Evolutionary conservation across 1,140 invertebrate genomes (phyloP).

Genomic region (Temnothorax curvispinosus): DNA sequence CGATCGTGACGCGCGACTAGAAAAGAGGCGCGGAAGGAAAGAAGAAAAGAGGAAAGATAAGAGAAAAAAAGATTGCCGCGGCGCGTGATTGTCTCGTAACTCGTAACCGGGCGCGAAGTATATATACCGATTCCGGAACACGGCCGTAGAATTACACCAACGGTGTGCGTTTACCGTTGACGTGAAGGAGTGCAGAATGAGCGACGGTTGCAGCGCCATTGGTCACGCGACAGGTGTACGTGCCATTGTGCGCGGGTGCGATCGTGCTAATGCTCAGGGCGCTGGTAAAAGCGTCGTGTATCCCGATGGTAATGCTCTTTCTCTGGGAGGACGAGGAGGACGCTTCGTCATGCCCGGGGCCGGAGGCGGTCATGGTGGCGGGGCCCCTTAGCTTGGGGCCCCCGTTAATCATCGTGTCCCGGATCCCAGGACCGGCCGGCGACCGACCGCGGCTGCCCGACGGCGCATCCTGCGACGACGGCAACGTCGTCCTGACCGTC

Average conservation of each 20-base stretch:
- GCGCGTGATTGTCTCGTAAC: not conserved
- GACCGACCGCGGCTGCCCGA: slow-evolving; percentile 65
- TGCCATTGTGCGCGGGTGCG: slow-evolving; percentile 89
- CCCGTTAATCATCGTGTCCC: slow-evolving; percentile 61
- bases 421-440: slow-evolving; percentile 62
- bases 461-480: slow-evolving; percentile 65
- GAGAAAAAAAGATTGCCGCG: no score
- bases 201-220: slow-evolving; percentile 88
- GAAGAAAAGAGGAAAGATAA: not conserved
- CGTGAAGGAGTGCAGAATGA: slow-evolving; percentile 88
- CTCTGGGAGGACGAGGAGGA: slow-evolving; percentile 76
- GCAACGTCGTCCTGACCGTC: slow-evolving; percentile 73
- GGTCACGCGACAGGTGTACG: slow-evolving; percentile 90
- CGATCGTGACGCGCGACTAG: not conserved
- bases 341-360: slow-evolving; percentile 64
- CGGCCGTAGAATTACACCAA: slow-evolving; percentile 75
- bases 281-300: slow-evolving; percentile 89
- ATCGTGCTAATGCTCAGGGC: slow-evolving; percentile 88
- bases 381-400: slow-evolving; percentile 57
- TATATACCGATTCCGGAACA: slow-evolving; percentile 27
- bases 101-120: not conserved
- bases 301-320: slow-evolving; percentile 87
- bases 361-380: slow-evolving; percentile 66
- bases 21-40: slow-evolving; percentile 12
- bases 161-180: slow-evolving; percentile 87